phyloP scores from a whole-genome alignment of 2,797 vertebrate species.

The Dipus sagitta region DNA sequence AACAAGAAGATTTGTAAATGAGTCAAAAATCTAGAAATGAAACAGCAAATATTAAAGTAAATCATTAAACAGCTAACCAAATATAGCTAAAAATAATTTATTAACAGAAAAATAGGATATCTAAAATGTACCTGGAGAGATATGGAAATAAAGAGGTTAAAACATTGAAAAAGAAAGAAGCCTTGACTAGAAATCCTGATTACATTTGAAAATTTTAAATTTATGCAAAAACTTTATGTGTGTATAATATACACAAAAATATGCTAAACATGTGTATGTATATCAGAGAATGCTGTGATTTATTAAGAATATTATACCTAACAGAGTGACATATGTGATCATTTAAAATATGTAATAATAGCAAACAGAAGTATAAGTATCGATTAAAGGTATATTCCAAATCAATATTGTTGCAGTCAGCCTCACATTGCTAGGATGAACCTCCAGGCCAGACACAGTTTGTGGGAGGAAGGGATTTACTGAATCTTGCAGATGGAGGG shows the following conservation, averaged over 20 bases:
- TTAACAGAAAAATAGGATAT: constrained; percentile 8
- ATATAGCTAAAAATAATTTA: not conserved
- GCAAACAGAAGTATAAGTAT: not conserved
- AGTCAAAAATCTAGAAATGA: not conserved
- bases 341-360: constrained; percentile 11
- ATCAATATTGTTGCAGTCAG: not conserved
- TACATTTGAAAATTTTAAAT: not conserved
- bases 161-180: not conserved
- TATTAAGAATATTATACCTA: not conserved
- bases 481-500: too few species aligned
- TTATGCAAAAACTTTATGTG: not conserved
- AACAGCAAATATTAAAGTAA: not conserved
- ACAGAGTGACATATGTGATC: not conserved
- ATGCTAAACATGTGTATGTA: not conserved
- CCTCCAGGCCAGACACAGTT: too few species aligned
- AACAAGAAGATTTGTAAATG: not conserved
- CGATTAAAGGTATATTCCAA: not conserved
- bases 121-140: not conserved
- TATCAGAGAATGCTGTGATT: not conserved
- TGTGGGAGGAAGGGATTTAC: too few species aligned
- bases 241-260: not conserved
- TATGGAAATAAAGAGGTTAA: not conserved
- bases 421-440: too few species aligned
- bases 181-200: not conserved
- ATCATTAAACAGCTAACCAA: not conserved